These are phyloP conservation scores for Syngnathus rostellatus DNA, from an alignment of 2,797 vertebrate genomes.

Conservation along the genomic window DNA sequence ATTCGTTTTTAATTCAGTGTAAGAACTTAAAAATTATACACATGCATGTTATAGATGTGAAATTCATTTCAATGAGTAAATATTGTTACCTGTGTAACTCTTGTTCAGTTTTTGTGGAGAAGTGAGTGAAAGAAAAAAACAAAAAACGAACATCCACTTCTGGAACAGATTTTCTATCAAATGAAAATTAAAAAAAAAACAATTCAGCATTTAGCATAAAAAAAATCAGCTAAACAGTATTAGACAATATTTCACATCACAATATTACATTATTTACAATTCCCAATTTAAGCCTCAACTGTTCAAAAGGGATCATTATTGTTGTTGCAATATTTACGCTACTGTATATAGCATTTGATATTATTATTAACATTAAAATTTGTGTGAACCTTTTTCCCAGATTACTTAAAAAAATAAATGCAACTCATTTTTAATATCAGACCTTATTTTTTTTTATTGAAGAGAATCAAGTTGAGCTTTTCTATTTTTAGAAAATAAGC, in stretches of 20 bases:
- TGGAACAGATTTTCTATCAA: too few relatives aligned
- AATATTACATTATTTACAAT: neutral
- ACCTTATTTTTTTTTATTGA: constrained; percentile 77
- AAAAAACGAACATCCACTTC: neutral
- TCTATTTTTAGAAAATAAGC: constrained; percentile 81
- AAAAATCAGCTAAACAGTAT: neutral
- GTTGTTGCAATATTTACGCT: too few relatives aligned
- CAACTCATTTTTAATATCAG: constrained; percentile 52
- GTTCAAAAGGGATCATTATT: too few relatives aligned
- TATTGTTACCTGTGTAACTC: too few relatives aligned
- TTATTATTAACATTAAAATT: neutral
- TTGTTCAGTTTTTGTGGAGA: neutral
- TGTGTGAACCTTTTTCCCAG: neutral
- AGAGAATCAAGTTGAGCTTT: constrained; percentile 77
- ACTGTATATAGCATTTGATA: neutral
- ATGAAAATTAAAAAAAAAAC: too few relatives aligned
- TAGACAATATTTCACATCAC: neutral
- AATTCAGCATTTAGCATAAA: too few relatives aligned
- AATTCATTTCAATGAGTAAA: neutral
- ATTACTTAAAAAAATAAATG: neutral
- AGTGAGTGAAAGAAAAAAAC: neutral
- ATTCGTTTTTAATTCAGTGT: neutral
- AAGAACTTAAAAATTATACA: neutral
- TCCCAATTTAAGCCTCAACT: too few relatives aligned
- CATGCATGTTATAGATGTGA: neutral